Evolutionary conservation across 1,140 invertebrate species (phyloP).

Genomic region (Macrocentrus cingulum): DNA sequence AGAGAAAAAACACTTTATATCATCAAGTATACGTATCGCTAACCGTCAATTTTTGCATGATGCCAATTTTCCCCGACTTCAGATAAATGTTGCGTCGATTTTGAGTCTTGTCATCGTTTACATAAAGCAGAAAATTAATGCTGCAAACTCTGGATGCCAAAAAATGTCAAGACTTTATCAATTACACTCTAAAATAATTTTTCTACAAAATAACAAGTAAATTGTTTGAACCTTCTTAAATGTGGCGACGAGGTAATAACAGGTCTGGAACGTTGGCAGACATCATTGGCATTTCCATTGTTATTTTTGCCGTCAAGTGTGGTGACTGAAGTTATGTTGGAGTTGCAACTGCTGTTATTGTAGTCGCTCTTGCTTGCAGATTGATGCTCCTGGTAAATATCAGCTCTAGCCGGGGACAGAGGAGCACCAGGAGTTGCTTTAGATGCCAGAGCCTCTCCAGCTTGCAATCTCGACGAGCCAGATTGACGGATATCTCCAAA

Average conservation of each 20-base stretch:
- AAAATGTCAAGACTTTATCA: too few relatives aligned
- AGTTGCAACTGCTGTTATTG: not conserved
- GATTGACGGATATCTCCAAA: constrained; percentile 39
- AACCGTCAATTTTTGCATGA: too few relatives aligned
- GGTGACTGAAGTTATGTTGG: constrained; percentile 2
- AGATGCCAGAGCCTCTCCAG: constrained; percentile 18
- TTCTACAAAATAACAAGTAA: too few relatives aligned
- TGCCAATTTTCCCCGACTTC: too few relatives aligned
- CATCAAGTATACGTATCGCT: too few relatives aligned
- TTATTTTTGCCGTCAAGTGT: not conserved
- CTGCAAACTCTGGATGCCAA: too few relatives aligned
- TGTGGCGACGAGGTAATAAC: not conserved
- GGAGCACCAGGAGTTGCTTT: constrained; percentile 14
- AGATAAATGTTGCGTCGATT: too few relatives aligned
- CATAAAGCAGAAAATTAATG: too few relatives aligned
- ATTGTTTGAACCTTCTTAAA: too few relatives aligned
- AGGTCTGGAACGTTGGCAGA: not conserved
- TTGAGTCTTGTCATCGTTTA: too few relatives aligned
- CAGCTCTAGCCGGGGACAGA: constrained; percentile 3
- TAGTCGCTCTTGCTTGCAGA: constrained; percentile 6
- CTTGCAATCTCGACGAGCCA: not conserved
- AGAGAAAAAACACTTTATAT: too few relatives aligned
- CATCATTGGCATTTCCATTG: not conserved
- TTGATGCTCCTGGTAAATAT: constrained; percentile 1
- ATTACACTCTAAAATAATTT: too few relatives aligned